Base-by-base conservation (phyloP, 2,797 vertebrate species). In the Myoxocephalus aenaeus region DNA sequence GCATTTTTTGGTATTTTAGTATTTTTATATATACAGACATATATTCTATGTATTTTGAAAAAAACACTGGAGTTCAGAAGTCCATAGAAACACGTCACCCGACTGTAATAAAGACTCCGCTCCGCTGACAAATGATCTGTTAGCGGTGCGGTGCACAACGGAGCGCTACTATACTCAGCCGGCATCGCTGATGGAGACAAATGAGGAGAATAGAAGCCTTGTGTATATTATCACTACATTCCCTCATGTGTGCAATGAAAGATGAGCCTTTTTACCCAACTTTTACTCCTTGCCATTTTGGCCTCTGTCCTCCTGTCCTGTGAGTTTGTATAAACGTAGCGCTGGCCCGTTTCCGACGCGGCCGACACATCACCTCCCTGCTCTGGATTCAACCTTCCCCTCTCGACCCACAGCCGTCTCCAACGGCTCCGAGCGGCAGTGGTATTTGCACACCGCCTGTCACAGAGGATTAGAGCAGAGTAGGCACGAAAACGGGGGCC, bases 401-500 rank as follows among this genome's bases (percentile, higher is more conserved):
- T 70, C 40, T 76, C 34, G 62, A 65, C 73, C 73, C 46, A 3
- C n/a, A 64, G 44, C 13, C n/a, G 3, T 51, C 65, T 70, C 72
- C 44, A 13, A 27, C 58, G 1, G 8, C 68, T 80, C 68, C 51
- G 54, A 70, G 76, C 25, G 9, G 67, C 73, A 42, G 74, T 54
- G 73, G 22, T 84, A 67, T 83, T 70, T 77, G 76, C 68, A 80
- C 73, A 62, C 0, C 5, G 73, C 25, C 84, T 83, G 81, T 88
- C 87, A 87, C 0, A 34, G 44, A 67, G 62, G 51, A 84, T 83
- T 86, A 84, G 54, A 78, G 68, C 10, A 36, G 44, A 76, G 51
- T 0, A 20, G 36, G 27, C n/a, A 59, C 20, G n/a, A 61, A 72
- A 59, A 9, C 12, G 34, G 63, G 57, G 63, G 57, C 67, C 7